phyloP scores from a whole-genome alignment of 2,888 invertebrate species.

The Zhuqinia jingwanae region DNA sequence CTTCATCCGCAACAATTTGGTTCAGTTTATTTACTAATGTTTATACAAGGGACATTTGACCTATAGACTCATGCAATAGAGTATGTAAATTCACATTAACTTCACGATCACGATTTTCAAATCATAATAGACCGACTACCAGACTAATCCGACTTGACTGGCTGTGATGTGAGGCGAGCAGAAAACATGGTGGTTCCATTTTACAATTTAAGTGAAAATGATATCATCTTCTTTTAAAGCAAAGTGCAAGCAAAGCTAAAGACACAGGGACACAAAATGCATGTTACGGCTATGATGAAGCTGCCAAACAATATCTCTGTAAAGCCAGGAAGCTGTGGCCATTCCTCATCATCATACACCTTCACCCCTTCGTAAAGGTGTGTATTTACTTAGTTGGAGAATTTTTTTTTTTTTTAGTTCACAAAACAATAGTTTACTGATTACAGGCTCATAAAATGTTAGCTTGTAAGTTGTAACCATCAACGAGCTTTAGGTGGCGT shows the following conservation, averaged over 20 bases:
- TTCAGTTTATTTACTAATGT: conserved; percentile 50
- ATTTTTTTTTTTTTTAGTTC: conserved; percentile 14
- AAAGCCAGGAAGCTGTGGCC: conserved; percentile 49
- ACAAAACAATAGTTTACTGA: conserved; percentile 50
- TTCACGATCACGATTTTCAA: conserved; percentile 29
- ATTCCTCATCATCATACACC: conserved; percentile 11
- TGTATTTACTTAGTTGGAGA: conserved; percentile 23
- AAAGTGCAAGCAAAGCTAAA: neutral
- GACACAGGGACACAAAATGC: neutral
- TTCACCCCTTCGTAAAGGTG: conserved; percentile 33
- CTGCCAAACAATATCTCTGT: conserved; percentile 22
- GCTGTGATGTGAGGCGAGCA: no score
- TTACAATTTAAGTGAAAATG: conserved; percentile 24
- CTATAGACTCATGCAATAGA: conserved; percentile 17
- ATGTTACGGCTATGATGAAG: no score
- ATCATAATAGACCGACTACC: neutral
- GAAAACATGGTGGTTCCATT: no score
- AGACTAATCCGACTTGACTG: no score
- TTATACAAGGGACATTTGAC: conserved; percentile 46
- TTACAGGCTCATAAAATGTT: conserved; percentile 47
- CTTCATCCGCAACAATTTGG: conserved; percentile 15
- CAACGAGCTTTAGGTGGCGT: conserved; percentile 47
- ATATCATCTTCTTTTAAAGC: neutral
- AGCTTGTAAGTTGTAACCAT: conserved; percentile 44
- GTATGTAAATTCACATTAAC: conserved; percentile 39